Evolutionary conservation across 2,888 invertebrate species (phyloP), one percentile per base, ranked within the genome.

Genomic region (Hyalella azteca): DNA sequence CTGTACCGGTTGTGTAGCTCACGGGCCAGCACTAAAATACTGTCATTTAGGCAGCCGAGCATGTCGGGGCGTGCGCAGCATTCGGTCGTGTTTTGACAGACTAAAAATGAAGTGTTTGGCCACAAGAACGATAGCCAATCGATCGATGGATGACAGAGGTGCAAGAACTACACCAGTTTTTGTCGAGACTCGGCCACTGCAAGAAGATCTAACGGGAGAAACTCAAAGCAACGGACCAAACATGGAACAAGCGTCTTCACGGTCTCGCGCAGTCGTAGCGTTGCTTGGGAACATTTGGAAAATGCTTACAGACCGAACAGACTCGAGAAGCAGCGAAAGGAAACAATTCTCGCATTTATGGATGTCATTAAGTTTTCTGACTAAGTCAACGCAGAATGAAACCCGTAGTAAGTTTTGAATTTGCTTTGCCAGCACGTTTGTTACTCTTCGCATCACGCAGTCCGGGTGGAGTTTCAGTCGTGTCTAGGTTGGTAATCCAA

Each of bases 141-240:
- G n/a, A 36, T 66, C 29, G 66, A 66, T 36, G 66, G 66, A 66
- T 66, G 66, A 15, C 66, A 36, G 36, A 66, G 66, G 19, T 19
- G 19, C 66, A 36, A 36, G 36, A 66, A 22, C 66, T 7, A 19
- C 19, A 13, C 19, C 2, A 32, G 9, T 36, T 66, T 66, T 66
- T 66, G 66, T 36, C 36, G 36, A 32, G 66, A 36, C n/a, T 29
- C 66, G 19, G 36, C 66, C n/a, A 36, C 66, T 29, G 66, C 32
- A 36, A 66, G 13, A 59, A 59, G 66, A 4, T n/a, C n/a, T 66
- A 66, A 66, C 66, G 66, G 66, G 36, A 22, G 59, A 26, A 66
- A 29, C 66, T 36, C n/a, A 32, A 36, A 66, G 36, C 36, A 19
- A 32, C 66, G 66, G 66, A 29, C 15, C 39, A 29, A n/a, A 29